phyloP scores from a whole-genome alignment of 2,113 vertebrate species.

The Labeo catla region DNA sequence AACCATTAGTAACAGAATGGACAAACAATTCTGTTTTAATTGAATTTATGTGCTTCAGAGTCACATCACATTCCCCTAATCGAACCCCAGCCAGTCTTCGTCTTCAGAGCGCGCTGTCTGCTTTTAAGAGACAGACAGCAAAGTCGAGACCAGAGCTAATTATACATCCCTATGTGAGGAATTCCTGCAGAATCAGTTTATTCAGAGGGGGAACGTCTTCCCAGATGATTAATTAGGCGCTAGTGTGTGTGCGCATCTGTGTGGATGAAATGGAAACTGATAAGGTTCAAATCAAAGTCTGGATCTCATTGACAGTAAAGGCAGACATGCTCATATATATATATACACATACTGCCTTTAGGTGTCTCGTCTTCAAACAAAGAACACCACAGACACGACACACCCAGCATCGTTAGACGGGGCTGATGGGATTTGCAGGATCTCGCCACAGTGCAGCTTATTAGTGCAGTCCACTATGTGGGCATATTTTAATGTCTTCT shows the following conservation, averaged over 20 bases:
- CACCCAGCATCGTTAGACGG: neutral
- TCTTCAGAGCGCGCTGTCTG: neutral
- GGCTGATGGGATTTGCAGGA: neutral
- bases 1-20: conserved; percentile 21
- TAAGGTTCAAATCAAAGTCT: conserved; percentile 27
- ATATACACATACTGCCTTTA: neutral
- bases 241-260: neutral
- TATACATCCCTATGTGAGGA: conserved; percentile 20
- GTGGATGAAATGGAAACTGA: neutral
- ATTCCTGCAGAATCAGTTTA: conserved; percentile 40
- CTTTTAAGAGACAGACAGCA: conserved; percentile 27
- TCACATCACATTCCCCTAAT: conserved; percentile 33
- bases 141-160: conserved; percentile 35
- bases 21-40: conserved; percentile 37
- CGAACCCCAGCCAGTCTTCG: conserved; percentile 6
- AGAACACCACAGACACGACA: conserved; percentile 6
- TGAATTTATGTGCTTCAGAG: conserved; percentile 30
- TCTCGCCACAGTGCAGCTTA: conserved; percentile 20
- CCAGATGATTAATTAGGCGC: conserved; percentile 38
- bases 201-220: conserved; percentile 14
- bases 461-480: conserved; percentile 58
- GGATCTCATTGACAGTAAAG: neutral
- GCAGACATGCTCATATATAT: neutral
- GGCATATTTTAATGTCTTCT: conserved; percentile 70
- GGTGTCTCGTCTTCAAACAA: conserved; percentile 19